phyloP scores from a whole-genome alignment of 2,888 invertebrate species.

The Periphyllus acericola region DNA sequence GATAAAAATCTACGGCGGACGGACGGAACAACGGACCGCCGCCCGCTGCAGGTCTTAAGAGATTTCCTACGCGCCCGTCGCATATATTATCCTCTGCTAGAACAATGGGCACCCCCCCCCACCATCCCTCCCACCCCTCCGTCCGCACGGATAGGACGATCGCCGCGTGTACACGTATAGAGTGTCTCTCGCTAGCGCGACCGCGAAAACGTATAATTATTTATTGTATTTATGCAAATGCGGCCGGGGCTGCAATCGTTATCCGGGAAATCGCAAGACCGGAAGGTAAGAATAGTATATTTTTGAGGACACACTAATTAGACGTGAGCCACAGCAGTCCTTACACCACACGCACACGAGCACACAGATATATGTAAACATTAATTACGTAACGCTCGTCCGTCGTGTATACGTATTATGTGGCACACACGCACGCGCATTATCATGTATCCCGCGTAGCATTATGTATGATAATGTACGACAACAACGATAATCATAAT shows the following conservation, averaged over 20 bases:
- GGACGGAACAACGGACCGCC: constrained; percentile 40
- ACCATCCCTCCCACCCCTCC: neutral
- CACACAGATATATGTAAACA: constrained; percentile 1
- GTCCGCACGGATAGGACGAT: neutral
- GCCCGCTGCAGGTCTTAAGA: neutral
- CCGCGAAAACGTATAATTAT: constrained; percentile 60
- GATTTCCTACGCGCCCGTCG: constrained; percentile 52
- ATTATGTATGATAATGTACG: too few species aligned
- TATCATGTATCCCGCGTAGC: too few species aligned
- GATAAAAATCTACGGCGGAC: constrained; percentile 55
- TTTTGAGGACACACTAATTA: constrained; percentile 61
- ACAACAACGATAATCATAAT: neutral
- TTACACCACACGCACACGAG: neutral
- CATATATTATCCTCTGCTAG: constrained; percentile 20
- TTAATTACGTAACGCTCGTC: constrained; percentile 42
- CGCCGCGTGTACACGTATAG: neutral
- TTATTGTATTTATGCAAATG: constrained; percentile 61
- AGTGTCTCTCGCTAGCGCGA: neutral
- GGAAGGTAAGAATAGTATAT: constrained; percentile 41
- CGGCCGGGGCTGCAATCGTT: constrained; percentile 40
- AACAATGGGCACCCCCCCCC: constrained; percentile 34
- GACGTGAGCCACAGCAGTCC: constrained; percentile 21
- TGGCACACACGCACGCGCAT: too few species aligned
- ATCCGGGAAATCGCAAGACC: constrained; percentile 62
- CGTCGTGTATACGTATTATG: neutral